Evolutionary conservation across 2,797 vertebrate genomes (phyloP).

Genomic region (Balearica regulorum): DNA sequence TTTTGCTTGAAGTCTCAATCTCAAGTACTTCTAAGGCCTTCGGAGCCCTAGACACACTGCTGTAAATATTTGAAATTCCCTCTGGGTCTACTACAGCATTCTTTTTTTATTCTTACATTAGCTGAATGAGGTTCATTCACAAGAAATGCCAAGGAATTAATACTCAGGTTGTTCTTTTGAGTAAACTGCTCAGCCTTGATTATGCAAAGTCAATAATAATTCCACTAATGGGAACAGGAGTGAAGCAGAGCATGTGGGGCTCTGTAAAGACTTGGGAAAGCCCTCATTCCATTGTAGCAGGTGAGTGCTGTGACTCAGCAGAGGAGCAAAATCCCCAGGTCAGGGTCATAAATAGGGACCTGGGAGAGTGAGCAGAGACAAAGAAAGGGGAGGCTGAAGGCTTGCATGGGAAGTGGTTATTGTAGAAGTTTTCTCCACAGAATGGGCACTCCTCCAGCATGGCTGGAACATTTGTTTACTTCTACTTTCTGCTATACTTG

Average conservation of each 20-base stretch:
- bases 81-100: neutral
- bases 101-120: constrained; percentile 18
- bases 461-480: neutral
- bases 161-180: neutral
- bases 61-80: constrained; percentile 47
- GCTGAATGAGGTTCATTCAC: neutral
- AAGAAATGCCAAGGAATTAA: neutral
- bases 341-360: neutral
- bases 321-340: neutral
- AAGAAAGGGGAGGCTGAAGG: neutral
- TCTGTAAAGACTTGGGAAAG: neutral
- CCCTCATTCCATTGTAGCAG: neutral
- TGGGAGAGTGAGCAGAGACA: neutral
- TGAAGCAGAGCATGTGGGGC: neutral
- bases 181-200: neutral
- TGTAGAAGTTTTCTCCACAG: neutral
- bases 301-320: neutral
- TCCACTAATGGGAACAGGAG: neutral
- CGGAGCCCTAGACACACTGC: neutral
- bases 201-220: neutral
- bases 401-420: neutral
- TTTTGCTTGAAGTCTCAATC: constrained; percentile 10
- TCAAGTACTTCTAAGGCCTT: constrained; percentile 32
- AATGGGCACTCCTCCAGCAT: neutral
- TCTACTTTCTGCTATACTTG: neutral